Conservation (phyloP, 2,888 invertebrate genomes). For the Machimus atricapillus region DNA sequence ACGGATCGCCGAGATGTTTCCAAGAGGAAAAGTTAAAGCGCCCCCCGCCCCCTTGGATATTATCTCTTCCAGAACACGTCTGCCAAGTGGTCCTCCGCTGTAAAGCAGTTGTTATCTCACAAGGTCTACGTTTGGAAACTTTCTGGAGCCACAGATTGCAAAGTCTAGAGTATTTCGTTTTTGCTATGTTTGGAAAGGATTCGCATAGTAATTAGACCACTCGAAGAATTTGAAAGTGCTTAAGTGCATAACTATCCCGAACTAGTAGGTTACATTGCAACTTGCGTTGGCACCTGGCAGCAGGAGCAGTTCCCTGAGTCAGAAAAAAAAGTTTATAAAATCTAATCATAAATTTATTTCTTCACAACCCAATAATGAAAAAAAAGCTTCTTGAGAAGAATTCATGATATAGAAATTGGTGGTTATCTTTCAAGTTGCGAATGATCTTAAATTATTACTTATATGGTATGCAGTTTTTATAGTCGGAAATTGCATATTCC, state of each 20-base stretch:
- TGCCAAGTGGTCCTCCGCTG: background rate
- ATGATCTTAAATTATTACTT: too few species aligned
- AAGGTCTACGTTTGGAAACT: background rate
- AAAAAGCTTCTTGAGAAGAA: too few species aligned
- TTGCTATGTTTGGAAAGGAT: background rate
- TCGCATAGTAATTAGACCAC: background rate
- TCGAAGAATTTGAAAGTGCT: background rate
- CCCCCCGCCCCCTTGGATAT: background rate
- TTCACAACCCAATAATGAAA: too few species aligned
- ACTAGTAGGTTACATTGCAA: background rate
- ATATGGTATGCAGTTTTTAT: too few species aligned
- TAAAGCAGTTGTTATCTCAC: background rate
- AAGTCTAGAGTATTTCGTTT: background rate
- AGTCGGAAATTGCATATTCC: too few species aligned
- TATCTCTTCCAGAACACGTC: constrained; percentile 23
- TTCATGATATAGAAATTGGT: too few species aligned
- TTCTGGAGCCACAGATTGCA: background rate
- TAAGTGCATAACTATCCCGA: background rate
- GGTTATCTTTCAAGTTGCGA: too few species aligned
- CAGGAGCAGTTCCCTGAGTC: too few species aligned
- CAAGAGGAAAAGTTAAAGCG: background rate
- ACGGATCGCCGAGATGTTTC: constrained; percentile 11
- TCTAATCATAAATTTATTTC: too few species aligned
- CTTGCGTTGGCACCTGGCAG: background rate
- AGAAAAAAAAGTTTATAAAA: too few species aligned